A percentile compares a stretch with the other conserved stretches of the same genome.
Evolutionary conservation across 2,797 vertebrate species (phyloP).

Genomic region (Carcharodon carcharias): DNA sequence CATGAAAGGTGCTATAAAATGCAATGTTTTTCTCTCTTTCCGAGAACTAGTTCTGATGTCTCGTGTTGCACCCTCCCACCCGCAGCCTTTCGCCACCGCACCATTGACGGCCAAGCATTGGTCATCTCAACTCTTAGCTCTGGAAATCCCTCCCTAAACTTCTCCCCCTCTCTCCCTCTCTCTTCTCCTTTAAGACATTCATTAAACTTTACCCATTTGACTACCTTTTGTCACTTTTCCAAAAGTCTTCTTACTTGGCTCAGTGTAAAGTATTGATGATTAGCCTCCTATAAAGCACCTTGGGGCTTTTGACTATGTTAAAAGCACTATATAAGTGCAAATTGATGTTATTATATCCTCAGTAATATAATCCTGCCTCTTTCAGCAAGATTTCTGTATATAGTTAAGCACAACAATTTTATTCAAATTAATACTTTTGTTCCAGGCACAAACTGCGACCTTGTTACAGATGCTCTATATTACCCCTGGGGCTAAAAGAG

Average conservation of each 20-base stretch:
- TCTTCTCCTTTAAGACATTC: no score
- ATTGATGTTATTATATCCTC: neutral
- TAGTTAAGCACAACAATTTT: neutral
- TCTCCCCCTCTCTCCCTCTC: no score
- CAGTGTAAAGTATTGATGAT: neutral
- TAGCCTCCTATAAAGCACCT: neutral
- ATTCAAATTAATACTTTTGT: conserved; percentile 12
- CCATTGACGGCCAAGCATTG: neutral
- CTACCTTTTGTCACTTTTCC: neutral
- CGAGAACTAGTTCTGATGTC: neutral
- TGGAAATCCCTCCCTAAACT: no score
- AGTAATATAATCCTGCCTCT: neutral
- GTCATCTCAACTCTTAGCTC: neutral
- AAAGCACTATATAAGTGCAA: neutral
- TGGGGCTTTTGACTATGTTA: no score
- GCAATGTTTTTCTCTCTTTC: neutral
- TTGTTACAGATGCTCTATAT: neutral
- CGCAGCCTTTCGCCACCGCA: neutral
- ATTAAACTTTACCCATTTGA: neutral
- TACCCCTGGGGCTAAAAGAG: neutral
- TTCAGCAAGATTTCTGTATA: neutral
- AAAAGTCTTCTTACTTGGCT: neutral
- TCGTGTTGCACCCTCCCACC: neutral
- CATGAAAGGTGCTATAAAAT: no score
- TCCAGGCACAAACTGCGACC: no score